Base-by-base conservation (phyloP, 2,888 invertebrate species). In the Drosophila recens region DNA sequence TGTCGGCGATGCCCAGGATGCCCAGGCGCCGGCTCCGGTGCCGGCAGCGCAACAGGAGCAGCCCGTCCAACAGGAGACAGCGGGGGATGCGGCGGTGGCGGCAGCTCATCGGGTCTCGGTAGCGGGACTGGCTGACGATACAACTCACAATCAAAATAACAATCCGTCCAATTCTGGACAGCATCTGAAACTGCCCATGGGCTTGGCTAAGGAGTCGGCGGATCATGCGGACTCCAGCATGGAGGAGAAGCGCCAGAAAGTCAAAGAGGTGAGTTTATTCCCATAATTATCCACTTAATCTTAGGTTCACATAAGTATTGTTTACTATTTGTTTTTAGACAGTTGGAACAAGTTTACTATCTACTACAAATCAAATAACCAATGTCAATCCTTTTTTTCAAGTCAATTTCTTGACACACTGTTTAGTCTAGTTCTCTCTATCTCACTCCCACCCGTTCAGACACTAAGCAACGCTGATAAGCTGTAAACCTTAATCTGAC, bases 201-300 rank as follows among this genome's bases (percentile, higher is more conserved):
- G 89, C 33, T 53, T 75, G 4, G 64, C 52, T 5, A 75, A 62
- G 38, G 71, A 89, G 70, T 56, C 85, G 75, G 75, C 52, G 30
- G 52, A 88, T 4, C 97, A 97, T 90, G 91, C 94, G 58, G 96
- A 96, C 91, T 93, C 94, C 10, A 94, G 94, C 30, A 93, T 95
- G 27, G 95, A 95, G 89, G 94, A 95, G 79, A 95, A 96, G 82
- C 94, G 98, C 84, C 95, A 96, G 78, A 97, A 96, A 94, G 95
- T 98, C 53, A 97, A 96, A 95, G 96, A 98, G 97, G 98, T 98
- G 92, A 94, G 94, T 54, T n/a, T n/a, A 15, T 36, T 36, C 2
- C 8, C 30, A 30, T 6, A 30, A 30, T 6, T 27, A 27, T 27
- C 6, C 27, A 27, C 27, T 6, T 5, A 27, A 27, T 3, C 5